phyloP scores from a whole-genome alignment of 2,888 invertebrate species.

The Colostygia pectinataria region DNA sequence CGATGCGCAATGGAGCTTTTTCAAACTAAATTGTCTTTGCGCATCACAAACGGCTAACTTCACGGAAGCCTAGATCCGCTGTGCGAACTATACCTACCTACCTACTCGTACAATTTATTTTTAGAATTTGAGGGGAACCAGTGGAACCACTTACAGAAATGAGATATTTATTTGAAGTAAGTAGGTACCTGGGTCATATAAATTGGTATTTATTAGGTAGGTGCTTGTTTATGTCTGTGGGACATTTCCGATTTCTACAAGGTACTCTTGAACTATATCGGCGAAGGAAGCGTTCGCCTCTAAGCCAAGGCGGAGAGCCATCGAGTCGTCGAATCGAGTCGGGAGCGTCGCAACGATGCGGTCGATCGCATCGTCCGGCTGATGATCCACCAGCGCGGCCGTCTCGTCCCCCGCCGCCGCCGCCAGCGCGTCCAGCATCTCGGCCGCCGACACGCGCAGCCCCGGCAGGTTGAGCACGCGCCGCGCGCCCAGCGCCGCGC shows the following conservation, averaged over 20 bases:
- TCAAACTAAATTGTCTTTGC: too few relatives aligned
- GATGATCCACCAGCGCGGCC: conserved; percentile 51
- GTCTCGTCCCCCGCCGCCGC: conserved; percentile 53
- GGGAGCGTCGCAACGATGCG: conserved; percentile 61
- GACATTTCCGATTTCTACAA: conserved; percentile 3
- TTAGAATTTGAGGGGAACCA: too few relatives aligned
- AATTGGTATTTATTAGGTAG: too few relatives aligned
- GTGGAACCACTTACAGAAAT: too few relatives aligned
- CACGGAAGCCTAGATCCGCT: too few relatives aligned
- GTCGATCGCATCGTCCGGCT: conserved; percentile 49
- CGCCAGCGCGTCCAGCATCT: conserved; percentile 57
- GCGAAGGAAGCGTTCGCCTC: conserved; percentile 52
- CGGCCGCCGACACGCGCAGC: conserved; percentile 52
- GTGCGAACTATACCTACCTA: too few relatives aligned
- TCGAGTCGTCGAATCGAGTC: conserved; percentile 53
- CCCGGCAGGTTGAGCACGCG: conserved; percentile 64
- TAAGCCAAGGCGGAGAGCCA: conserved; percentile 61
- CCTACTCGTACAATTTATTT: too few relatives aligned
- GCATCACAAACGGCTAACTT: too few relatives aligned
- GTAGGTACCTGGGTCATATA: too few relatives aligned
- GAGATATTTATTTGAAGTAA: too few relatives aligned
- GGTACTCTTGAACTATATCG: conserved; percentile 42
- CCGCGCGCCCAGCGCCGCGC: conserved; percentile 47
- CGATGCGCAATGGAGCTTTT: too few relatives aligned
- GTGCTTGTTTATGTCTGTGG: too few relatives aligned